Base-by-base conservation (phyloP, 2,888 invertebrate species). In the Helleia helle region DNA sequence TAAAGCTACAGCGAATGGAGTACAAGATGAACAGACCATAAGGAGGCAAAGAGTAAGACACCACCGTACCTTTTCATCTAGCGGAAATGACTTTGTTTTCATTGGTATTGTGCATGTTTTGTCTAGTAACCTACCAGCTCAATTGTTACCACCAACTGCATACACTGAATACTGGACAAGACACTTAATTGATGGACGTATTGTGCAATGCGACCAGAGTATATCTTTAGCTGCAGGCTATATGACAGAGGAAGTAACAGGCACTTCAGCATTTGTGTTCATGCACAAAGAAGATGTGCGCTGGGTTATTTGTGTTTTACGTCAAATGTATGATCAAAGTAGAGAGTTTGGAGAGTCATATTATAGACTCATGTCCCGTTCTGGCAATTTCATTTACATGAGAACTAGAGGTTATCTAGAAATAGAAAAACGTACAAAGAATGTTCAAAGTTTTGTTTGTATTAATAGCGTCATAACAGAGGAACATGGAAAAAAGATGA, bases 271-370 rank as follows among this genome's bases (percentile, higher is more conserved):
- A 6, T 97, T 96, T 71, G 89, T 90, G 41, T 95, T 93, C 65
- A 96, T 97, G 91, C 94, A 94, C 72, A 89, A 90, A 63, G 94
- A 95, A 53, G 96, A 96, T 80, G 93, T 93, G 1, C 89, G 93
- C 57, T 95, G 94, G 93, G 93, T 95, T 0, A 91, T 95, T 65
- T 92, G 95, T 59, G 95, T 94, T 0, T 86, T 96, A 42, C 85
- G 93, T 52, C 93, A 95, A 77, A 96, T 95, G 95, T 95, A 94
- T 71, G 93, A 93, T 65, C 90, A 90, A 58, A 91, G 91, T 44
- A 92, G 92, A 63, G 92, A 93, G 52, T 92, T 89, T 69, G 96
- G 95, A 6, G 89, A 90, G 55, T 94, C 95, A n/a, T 94, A 93
- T 54, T 96, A 96, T 63, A 88, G 96, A 31, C 79, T 96, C 13